Evolutionary conservation across 2,113 vertebrate genomes (phyloP), one percentile per base, ranked within the genome.

Genomic region (Gnathonemus longibarbis): DNA sequence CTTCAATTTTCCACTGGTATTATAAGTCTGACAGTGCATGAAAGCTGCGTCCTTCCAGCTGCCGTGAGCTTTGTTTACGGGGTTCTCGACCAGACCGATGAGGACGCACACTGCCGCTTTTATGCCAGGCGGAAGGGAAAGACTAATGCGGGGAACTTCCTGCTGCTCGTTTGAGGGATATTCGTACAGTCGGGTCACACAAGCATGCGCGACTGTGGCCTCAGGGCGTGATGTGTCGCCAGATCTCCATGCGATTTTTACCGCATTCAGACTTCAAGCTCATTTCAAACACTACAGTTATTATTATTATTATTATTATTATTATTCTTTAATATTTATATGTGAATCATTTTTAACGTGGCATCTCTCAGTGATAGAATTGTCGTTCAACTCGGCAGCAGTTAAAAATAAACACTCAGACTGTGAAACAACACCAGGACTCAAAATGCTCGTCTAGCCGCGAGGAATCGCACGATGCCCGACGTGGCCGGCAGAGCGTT

Each of bases 41-140:
- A 91, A 92, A 93, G 89, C 92, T 84, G 91, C 91, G 66, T 91
- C 91, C 93, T 92, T 96, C 90, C 92, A 0, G 92, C 88, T 94
- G 80, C 90, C 88, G 93, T 88, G 90, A 15, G 90, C 85, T 91
- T 90, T 93, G 89, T 91, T 0, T 90, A 91, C 5, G 1, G 58
- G 62, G 90, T 70, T 17, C 45, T 35, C 15, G 35, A n/a, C 48
- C 17, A 5, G 87, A 31, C 46, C 31, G 7, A 87, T 53, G 19
- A 45, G 10, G 50, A 39, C 31, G 5, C 35, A 56, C 27, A 13
- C 48, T 87, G 19, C 24, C 10, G 31, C 35, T 24, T 42, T 50
- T 83, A 15, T 52, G 31, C 48, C 27, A 17, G 89, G 27, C 3
- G 88, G 45, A 39, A 48, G 58, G 62, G 88, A 85, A 45, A 27